These are phyloP conservation scores for Cherax destructor DNA, from an alignment of 1,140 invertebrate species.

Conservation along the genomic window DNA sequence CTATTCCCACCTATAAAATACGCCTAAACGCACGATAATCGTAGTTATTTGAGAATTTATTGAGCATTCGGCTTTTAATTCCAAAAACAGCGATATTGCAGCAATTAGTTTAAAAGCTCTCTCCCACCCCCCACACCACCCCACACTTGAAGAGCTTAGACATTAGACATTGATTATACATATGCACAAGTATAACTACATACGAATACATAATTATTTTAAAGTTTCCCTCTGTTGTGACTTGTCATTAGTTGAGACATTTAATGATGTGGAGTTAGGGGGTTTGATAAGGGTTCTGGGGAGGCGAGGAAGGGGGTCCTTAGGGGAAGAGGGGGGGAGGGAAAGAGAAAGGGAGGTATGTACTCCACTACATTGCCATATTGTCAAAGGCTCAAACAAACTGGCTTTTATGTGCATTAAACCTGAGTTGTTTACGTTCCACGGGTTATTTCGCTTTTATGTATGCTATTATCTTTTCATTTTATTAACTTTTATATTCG, in stretches of 20 bases:
- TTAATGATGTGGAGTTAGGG: neutral
- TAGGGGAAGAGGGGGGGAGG: neutral
- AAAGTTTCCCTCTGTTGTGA: neutral
- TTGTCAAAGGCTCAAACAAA: neutral
- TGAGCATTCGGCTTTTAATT: conserved; percentile 30
- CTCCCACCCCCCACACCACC: neutral
- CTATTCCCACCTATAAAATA: conserved; percentile 35
- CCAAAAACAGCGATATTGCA: conserved; percentile 24
- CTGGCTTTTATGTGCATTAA: neutral
- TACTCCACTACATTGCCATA: neutral
- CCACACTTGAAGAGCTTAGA: neutral
- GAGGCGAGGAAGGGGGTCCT: neutral
- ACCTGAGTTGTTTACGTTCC: conserved; percentile 3
- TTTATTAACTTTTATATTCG: conserved; percentile 13
- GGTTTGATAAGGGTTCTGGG: neutral
- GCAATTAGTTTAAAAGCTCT: conserved; percentile 32
- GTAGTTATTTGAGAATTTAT: conserved; percentile 38
- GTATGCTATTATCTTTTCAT: conserved; percentile 9
- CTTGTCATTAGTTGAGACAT: neutral
- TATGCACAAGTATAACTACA: neutral
- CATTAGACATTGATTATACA: neutral
- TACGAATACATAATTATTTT: neutral
- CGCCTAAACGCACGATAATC: conserved; percentile 37
- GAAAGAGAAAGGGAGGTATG: neutral
- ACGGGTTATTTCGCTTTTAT: conserved; percentile 13